Base-by-base conservation (phyloP, 2,888 invertebrate genomes). In the Leucoptera coffeella region DNA sequence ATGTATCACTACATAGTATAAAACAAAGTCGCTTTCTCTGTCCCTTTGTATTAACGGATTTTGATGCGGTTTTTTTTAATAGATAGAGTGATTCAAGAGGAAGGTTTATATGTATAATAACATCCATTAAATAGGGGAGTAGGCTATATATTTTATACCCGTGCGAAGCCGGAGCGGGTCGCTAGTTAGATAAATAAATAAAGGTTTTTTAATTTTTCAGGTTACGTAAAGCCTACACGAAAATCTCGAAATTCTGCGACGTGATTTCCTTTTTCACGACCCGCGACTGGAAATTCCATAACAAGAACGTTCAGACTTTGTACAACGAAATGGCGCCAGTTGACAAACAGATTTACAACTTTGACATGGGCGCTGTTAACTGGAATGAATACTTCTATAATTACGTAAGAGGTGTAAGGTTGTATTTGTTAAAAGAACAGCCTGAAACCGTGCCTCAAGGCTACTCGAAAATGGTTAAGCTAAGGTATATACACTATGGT, bases 341-440 rank as follows among this genome's bases (percentile, higher is more conserved):
- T 1, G 85, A 83, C 45, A 69, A 73, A 34, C 46, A 72, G 12
- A 39, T 75, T 1, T 86, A 82, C 40, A 69, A 77, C 37, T 86
- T 83, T 41, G 77, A 86, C 42, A 74, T 86, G 23, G 50, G 56
- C 1, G 39, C 57, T 4, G 39, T 89, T 1, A 58, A 79, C 26
- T 90, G 89, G 89, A 62, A 73, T 4, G 58, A 71, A 0, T 89
- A 82, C 40, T 78, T 85, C 39, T 67, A 75, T 31, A 74, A 65
- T 22, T 86, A 85, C 39, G 59, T 82, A 5, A 56, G 73, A 30
- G 90, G 90, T 0, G 62, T 83, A n/a, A 65, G 87, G 28, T 53
- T 77, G 0, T 87, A 82, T 40, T 51, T 89, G 2, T 52, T 88
- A 2, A 87, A 88, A 40, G 89, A 90, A 38, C 80, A 84, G 0